Base-by-base conservation (phyloP, 2,113 vertebrate species). In the Syngnathus typhle region DNA sequence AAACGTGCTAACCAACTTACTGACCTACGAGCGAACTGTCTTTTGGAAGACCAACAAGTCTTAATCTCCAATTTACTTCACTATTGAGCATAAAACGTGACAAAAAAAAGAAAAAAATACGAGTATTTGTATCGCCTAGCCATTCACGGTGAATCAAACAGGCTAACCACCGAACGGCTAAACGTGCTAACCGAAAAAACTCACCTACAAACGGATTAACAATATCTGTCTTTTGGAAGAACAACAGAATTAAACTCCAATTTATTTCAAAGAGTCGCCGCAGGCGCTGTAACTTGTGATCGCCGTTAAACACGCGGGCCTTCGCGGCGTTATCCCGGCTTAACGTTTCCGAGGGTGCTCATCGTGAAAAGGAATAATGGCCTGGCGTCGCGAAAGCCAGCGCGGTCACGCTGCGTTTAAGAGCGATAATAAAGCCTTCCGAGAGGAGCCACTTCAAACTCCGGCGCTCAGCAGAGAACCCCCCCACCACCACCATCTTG, bases 281-380 rank as follows among this genome's bases (percentile, higher is more conserved):
- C 1, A 60, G 32, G 16, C 5, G 58, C 19, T 36, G 37, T 9
- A 2, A 60, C 18, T 9, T 19, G 58, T 38, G 16, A 60, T 37
- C 58, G 11, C 1, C 7, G 18, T 60, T 60, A 39, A 9, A 39
- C 36, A 18, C 12, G 32, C 7, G 7, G 38, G 15, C 27, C 56
- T 7, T 7, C 71, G 71, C 51, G 44, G 67, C 67, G 71, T 75
- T 64, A 77, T 80, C 65, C 74, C 68, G 44, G 73, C 64, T 69
- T 27, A 66, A 75, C 72, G 73, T 70, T 62, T 62, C 56, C 55
- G 62, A 67, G 58, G 65, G 46, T 41, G 21, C 3, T 73, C 60
- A 80, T 83, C 69, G 81, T 18, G 55, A 82, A 76, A 51, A 75
- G 46, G 38, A 65, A 67, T 76, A 64, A 82, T 60, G 71, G 21